These are phyloP conservation scores for Chondrosia reniformis DNA, from an alignment of 37 sponge, comb jelly and placozoan genomes.

Conservation along the genomic window DNA sequence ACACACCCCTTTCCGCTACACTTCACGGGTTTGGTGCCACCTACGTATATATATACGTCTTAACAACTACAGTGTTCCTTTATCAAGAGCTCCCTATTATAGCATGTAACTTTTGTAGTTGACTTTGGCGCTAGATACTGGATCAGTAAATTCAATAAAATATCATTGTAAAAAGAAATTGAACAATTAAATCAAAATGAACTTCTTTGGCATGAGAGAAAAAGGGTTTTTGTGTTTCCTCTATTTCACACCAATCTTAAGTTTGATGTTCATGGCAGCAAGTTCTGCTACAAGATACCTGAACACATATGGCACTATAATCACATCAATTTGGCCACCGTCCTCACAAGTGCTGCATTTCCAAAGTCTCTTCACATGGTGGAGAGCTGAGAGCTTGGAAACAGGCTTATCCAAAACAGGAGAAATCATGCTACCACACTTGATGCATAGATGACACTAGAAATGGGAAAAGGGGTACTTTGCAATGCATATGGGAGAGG, in stretches of 20 bases:
- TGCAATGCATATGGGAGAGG: not conserved
- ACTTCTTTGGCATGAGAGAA: not conserved
- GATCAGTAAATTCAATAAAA: too few species aligned
- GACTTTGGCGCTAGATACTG: too few species aligned
- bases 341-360: slow-evolving; percentile 58
- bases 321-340: slow-evolving; percentile 49
- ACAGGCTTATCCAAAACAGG: slow-evolving; percentile 43
- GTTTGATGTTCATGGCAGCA: slow-evolving; percentile 93
- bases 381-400: slow-evolving; percentile 29
- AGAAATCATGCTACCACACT: slow-evolving; percentile 88
- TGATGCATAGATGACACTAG: slow-evolving; percentile 71
- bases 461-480: not conserved
- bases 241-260: slow-evolving; percentile 56
- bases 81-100: too few species aligned
- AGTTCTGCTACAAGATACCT: slow-evolving; percentile 87
- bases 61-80: too few species aligned
- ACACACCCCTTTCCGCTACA: too few species aligned
- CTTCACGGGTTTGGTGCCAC: too few species aligned
- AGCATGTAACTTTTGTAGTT: too few species aligned
- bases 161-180: too few species aligned
- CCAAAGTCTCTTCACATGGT: slow-evolving; percentile 49
- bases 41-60: too few species aligned
- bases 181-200: too few species aligned
- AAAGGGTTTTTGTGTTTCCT: too few species aligned
- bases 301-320: slow-evolving; percentile 91